Evolutionary conservation across 2,888 invertebrate genomes (phyloP).

Genomic region (Drosophila picticornis): DNA sequence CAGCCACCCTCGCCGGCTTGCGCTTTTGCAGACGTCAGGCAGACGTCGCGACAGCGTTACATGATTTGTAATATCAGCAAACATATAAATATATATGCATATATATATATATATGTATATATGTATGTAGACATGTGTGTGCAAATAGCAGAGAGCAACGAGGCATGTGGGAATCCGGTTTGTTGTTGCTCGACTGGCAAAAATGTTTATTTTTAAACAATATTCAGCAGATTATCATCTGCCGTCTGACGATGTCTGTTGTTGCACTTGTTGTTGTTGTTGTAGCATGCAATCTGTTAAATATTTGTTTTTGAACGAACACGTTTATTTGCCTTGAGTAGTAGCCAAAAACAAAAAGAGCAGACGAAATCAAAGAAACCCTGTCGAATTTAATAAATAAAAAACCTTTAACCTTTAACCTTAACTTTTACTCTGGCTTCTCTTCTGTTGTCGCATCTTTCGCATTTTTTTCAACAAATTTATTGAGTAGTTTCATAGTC

Average conservation of each 20-base stretch:
- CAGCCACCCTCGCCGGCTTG: neutral
- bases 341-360: slow-evolving; percentile 41
- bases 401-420: neutral
- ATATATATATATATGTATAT: neutral
- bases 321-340: slow-evolving; percentile 68
- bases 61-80: slow-evolving; percentile 80
- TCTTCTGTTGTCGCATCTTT: neutral
- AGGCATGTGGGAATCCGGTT: slow-evolving; percentile 65
- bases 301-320: slow-evolving; percentile 52
- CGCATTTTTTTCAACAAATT: slow-evolving; percentile 9
- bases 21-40: slow-evolving; percentile 70
- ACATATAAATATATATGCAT: slow-evolving; percentile 33
- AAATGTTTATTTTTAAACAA: slow-evolving; percentile 72
- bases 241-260: slow-evolving; percentile 53
- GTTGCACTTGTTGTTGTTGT: slow-evolving; percentile 12
- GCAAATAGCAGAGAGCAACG: slow-evolving; percentile 6
- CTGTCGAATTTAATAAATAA: neutral
- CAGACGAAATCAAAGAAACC: neutral
- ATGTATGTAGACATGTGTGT: neutral
- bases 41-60: slow-evolving; percentile 68
- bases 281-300: slow-evolving; percentile 45
- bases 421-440: neutral
- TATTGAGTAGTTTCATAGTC: slow-evolving; percentile 13
- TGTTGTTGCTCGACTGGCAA: slow-evolving; percentile 40
- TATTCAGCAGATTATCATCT: slow-evolving; percentile 73